Evolutionary conservation across 2,113 vertebrate species (phyloP).

Genomic region (Carettochelys insculpta): DNA sequence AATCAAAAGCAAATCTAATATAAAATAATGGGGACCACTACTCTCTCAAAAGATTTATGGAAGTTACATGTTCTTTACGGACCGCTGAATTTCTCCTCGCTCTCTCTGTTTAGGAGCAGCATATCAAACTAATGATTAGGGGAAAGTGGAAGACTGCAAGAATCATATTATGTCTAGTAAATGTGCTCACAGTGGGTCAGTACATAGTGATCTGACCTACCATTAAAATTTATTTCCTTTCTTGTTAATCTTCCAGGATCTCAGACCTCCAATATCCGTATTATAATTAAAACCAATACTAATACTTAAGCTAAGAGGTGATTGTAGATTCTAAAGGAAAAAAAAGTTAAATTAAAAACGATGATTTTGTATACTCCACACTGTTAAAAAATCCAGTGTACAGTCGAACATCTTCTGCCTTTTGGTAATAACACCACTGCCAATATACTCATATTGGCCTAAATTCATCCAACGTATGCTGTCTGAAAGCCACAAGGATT

Average conservation of each 20-base stretch:
- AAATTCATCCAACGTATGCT: not conserved
- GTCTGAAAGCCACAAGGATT: not conserved
- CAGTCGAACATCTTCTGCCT: not conserved
- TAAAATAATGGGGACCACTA: too few relatives aligned
- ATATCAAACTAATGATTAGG: not conserved
- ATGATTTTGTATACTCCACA: not conserved
- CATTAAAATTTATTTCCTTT: not conserved
- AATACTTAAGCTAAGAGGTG: not conserved
- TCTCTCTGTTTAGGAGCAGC: not conserved
- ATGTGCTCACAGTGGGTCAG: too few relatives aligned
- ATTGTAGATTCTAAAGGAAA: not conserved
- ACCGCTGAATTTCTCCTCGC: not conserved
- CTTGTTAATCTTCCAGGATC: not conserved
- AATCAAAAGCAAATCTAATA: not conserved
- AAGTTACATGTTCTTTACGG: not conserved
- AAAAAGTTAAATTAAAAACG: not conserved
- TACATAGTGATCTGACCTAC: not conserved
- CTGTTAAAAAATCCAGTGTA: not conserved
- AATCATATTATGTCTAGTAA: not conserved
- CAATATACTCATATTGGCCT: not conserved
- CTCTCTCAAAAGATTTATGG: not conserved
- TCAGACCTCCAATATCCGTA: not conserved
- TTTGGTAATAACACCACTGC: not conserved
- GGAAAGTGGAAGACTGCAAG: not conserved
- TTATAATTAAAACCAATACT: not conserved